These are phyloP conservation scores for Wasmannia auropunctata DNA, from an alignment of 1,140 invertebrate genomes.

Conservation along the genomic window DNA sequence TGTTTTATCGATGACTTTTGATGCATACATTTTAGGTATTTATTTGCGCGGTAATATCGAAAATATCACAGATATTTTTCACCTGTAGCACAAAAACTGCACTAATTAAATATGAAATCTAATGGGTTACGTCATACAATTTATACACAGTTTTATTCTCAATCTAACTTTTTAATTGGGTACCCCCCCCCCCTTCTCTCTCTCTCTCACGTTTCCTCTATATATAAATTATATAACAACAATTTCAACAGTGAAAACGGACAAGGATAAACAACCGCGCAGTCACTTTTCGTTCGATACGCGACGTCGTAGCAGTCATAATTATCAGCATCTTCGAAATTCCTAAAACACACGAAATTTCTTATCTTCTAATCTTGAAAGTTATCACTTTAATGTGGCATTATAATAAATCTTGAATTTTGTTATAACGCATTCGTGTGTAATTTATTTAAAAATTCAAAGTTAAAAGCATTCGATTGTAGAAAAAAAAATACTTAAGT, in stretches of 20 bases:
- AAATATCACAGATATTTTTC: constrained; percentile 41
- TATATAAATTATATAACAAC: constrained; percentile 72
- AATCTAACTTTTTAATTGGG: not conserved
- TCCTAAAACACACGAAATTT: constrained; percentile 75
- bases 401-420: not conserved
- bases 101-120: constrained; percentile 35
- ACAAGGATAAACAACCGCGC: constrained; percentile 78
- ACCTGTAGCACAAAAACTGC: not conserved
- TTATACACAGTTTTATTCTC: not conserved
- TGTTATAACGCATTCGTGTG: not conserved
- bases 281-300: constrained; percentile 73
- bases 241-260: constrained; percentile 81
- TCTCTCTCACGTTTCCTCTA: not conserved
- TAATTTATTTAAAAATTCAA: not conserved
- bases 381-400: not conserved
- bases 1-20: constrained; percentile 15
- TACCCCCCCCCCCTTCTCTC: too few species aligned
- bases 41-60: not conserved
- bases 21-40: constrained; percentile 1
- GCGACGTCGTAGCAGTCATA: constrained; percentile 79
- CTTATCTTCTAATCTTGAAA: not conserved
- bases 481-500: not conserved
- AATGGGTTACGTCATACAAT: constrained; percentile 18
- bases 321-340: constrained; percentile 66
- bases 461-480: not conserved